Evolutionary conservation across 2,888 invertebrate genomes (phyloP).

Genomic region (Drosophila vallismaia): DNA sequence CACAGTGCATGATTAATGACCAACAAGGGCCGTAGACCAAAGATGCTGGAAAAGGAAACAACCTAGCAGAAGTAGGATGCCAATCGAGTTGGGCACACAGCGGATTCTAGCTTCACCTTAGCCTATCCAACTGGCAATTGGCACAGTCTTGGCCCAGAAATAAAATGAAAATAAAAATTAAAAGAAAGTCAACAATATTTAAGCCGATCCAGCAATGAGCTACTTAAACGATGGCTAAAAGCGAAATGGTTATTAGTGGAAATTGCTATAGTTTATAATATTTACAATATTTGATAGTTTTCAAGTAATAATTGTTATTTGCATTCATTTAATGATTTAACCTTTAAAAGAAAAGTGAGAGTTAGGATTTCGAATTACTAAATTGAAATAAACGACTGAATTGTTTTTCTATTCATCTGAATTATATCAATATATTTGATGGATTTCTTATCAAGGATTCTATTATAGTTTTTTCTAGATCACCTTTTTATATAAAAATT

Average conservation of each 20-base stretch:
- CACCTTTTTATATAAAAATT: not conserved
- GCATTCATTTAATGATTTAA: not conserved
- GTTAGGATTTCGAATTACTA: no score
- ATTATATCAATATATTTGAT: not conserved
- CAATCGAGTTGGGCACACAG: slow-evolving; percentile 57
- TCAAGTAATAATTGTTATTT: not conserved
- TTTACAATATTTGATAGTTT: not conserved
- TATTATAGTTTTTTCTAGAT: not conserved
- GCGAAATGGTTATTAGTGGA: slow-evolving; percentile 1
- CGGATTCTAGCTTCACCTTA: slow-evolving; percentile 24
- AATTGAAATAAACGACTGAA: no score
- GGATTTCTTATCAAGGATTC: no score
- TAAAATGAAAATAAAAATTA: slow-evolving; percentile 19
- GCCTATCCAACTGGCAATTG: slow-evolving; percentile 50
- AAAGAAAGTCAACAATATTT: slow-evolving; percentile 56
- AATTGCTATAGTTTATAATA: not conserved
- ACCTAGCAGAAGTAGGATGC: slow-evolving; percentile 27
- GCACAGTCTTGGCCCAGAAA: slow-evolving; percentile 46
- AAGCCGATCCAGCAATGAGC: slow-evolving; percentile 70
- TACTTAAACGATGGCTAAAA: slow-evolving; percentile 57
- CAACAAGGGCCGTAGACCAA: slow-evolving; percentile 79
- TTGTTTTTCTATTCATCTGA: not conserved
- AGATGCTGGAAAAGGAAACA: slow-evolving; percentile 44
- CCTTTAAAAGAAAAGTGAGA: not conserved
- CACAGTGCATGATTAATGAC: slow-evolving; percentile 82